phyloP scores from a whole-genome alignment of 1,140 invertebrate species.

The Bathynomus jamesi region DNA sequence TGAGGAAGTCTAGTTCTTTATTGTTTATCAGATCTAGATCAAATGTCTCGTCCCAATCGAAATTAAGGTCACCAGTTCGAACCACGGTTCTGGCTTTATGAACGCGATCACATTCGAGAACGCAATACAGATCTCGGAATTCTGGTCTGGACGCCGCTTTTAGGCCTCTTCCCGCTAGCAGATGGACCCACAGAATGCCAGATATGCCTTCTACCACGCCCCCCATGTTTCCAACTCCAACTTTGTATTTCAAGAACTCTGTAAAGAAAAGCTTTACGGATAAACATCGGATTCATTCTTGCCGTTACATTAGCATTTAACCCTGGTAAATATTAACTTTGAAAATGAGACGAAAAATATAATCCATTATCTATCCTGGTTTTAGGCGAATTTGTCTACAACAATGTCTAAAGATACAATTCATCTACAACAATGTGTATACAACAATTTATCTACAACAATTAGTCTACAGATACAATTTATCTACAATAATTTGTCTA shows the following conservation, averaged over 20 bases:
- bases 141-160: slow-evolving; percentile 59
- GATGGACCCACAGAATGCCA: slow-evolving; percentile 81
- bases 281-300: no score
- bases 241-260: slow-evolving; percentile 87
- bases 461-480: no score
- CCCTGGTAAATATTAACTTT: no score
- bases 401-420: no score
- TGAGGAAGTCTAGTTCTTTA: slow-evolving; percentile 85
- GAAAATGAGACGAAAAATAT: no score
- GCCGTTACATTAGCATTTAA: no score
- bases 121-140: slow-evolving; percentile 86
- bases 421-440: no score
- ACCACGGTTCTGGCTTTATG: slow-evolving; percentile 96
- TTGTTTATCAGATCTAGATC: slow-evolving; percentile 92
- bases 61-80: slow-evolving; percentile 91
- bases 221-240: slow-evolving; percentile 53
- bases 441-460: no score
- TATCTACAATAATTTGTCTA: no score
- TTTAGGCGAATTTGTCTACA: no score
- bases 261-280: slow-evolving; percentile 37
- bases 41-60: slow-evolving; percentile 99
- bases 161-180: slow-evolving; percentile 78
- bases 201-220: slow-evolving; percentile 58
- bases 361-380: no score
- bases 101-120: slow-evolving; percentile 89